Evolutionary conservation across 2,888 invertebrate species (phyloP).

Genomic region (Steromphala cineraria): DNA sequence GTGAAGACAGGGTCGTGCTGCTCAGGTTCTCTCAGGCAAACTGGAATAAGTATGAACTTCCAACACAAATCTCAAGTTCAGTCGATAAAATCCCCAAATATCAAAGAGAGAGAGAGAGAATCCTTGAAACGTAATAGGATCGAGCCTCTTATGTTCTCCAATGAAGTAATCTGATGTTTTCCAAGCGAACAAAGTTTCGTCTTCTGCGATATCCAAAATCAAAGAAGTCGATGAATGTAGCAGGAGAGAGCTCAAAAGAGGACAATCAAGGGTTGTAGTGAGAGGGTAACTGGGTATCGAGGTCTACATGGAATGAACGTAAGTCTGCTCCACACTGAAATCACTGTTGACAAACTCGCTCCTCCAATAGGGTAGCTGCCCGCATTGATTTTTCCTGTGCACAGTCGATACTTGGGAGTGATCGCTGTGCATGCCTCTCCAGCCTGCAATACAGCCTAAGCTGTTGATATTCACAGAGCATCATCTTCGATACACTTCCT

Average conservation of each 20-base stretch:
- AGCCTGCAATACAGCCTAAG: not conserved
- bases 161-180: too few relatives aligned
- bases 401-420: constrained; percentile 17
- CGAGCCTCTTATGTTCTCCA: too few relatives aligned
- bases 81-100: too few relatives aligned
- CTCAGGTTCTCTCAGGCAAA: too few relatives aligned
- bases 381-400: constrained; percentile 14
- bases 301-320: not conserved
- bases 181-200: too few relatives aligned
- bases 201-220: too few relatives aligned
- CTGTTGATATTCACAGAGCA: not conserved
- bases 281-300: not conserved
- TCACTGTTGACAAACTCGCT: constrained; percentile 21
- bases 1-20: not conserved
- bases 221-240: too few relatives aligned
- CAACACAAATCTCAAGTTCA: too few relatives aligned
- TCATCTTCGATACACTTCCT: not conserved
- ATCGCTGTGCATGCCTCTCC: not conserved
- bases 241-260: too few relatives aligned
- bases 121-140: too few relatives aligned
- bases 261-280: not conserved
- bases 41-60: too few relatives aligned
- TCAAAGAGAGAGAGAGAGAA: too few relatives aligned
- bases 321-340: not conserved
- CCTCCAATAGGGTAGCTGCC: not conserved